These are phyloP conservation scores for Florisuga fusca DNA, from an alignment of 2,797 vertebrate genomes.

Conservation along the genomic window DNA sequence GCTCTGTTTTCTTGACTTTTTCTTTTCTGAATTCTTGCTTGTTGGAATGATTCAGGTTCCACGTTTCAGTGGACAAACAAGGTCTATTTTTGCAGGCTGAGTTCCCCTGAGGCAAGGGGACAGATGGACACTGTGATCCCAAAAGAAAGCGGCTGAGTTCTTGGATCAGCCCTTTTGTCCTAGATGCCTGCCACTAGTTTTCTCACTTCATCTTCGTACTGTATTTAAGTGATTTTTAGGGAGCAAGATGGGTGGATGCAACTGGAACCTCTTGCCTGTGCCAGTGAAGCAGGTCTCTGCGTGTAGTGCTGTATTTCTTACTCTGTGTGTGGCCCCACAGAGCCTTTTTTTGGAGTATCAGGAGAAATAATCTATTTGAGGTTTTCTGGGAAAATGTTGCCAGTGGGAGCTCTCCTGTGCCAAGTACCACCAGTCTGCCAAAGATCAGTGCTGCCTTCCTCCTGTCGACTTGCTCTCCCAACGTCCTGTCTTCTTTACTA, in stretches of 20 bases:
- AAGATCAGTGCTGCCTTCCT: constrained; percentile 38
- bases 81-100: not conserved
- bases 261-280: not conserved
- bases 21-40: not conserved
- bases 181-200: not conserved
- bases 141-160: constrained; percentile 41
- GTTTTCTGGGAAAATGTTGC: constrained; percentile 41
- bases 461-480: constrained; percentile 31
- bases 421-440: constrained; percentile 53
- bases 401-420: constrained; percentile 39
- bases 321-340: not conserved
- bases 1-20: not conserved
- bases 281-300: not conserved
- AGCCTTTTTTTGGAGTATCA: constrained; percentile 10
- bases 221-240: not conserved
- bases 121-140: constrained; percentile 54
- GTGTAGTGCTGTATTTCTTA: not conserved
- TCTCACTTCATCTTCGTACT: not conserved
- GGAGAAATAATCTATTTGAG: constrained; percentile 49
- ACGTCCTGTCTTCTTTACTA: not conserved
- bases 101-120: constrained; percentile 51
- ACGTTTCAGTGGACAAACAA: constrained; percentile 20
- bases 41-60: constrained; percentile 8
- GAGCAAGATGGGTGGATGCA: not conserved
- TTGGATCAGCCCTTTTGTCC: constrained; percentile 34